These are phyloP conservation scores for Nomada ruficornis DNA, from an alignment of 2,888 invertebrate species.

Conservation along the genomic window DNA sequence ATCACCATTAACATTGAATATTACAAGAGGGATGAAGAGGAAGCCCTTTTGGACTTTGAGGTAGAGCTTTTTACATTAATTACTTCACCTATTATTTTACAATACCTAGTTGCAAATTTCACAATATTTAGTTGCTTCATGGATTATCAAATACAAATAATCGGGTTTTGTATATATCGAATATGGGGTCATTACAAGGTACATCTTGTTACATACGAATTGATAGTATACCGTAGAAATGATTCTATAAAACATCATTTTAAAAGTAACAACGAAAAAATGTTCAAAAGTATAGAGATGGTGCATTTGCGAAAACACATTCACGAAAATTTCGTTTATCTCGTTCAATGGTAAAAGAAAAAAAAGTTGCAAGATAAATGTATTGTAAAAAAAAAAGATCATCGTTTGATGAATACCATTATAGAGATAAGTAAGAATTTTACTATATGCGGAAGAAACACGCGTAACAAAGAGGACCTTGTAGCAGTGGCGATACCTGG, in stretches of 20 bases:
- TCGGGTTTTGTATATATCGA: constrained; percentile 53
- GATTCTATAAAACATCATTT: neutral
- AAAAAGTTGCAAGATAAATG: constrained; percentile 17
- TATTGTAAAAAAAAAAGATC: constrained; percentile 37
- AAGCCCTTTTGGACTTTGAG: constrained; percentile 90
- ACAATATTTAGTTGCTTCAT: constrained; percentile 54
- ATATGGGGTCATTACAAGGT: constrained; percentile 57
- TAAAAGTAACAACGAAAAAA: neutral
- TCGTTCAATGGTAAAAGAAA: neutral
- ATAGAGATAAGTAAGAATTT: constrained; percentile 60
- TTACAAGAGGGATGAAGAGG: constrained; percentile 90
- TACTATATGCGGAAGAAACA: constrained; percentile 69
- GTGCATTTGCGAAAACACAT: constrained; percentile 19
- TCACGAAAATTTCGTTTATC: constrained; percentile 3
- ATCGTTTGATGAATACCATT: constrained; percentile 44
- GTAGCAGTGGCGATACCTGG: constrained; percentile 87
- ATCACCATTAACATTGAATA: constrained; percentile 94
- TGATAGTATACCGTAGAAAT: constrained; percentile 1
- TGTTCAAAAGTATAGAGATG: neutral
- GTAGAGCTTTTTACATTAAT: constrained; percentile 84
- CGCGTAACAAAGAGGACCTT: constrained; percentile 81
- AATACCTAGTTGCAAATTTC: constrained; percentile 43
- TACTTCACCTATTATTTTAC: constrained; percentile 32
- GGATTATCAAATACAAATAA: constrained; percentile 38
- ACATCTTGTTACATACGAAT: constrained; percentile 49